A percentile compares a stretch with the other conserved stretches of the same genome.
phyloP scores from a whole-genome alignment of 2,888 invertebrate genomes.

The Epinotia ramella region DNA sequence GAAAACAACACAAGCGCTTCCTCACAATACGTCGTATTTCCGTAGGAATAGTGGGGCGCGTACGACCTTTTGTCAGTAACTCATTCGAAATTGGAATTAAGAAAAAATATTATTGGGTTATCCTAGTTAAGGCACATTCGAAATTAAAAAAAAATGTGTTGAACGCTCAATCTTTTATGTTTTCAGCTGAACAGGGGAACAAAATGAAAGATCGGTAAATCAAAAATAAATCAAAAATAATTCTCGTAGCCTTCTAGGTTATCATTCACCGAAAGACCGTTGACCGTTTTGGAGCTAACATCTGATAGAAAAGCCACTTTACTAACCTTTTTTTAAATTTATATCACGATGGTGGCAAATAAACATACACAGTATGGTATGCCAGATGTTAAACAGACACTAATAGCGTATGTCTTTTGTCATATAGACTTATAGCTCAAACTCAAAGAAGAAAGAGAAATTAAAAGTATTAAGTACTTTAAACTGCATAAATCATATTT shows the following conservation, averaged over 20 bases:
- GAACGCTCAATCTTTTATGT: not conserved
- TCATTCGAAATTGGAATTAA: conserved; percentile 29
- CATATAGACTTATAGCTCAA: too few relatives aligned
- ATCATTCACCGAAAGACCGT: not conserved
- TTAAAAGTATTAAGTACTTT: too few relatives aligned
- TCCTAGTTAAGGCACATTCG: conserved; percentile 12
- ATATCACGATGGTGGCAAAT: too few relatives aligned
- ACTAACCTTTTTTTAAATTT: too few relatives aligned
- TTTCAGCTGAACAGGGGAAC: not conserved
- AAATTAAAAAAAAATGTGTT: not conserved
- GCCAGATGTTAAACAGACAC: too few relatives aligned
- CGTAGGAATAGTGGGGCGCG: conserved; percentile 22
- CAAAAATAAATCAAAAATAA: not conserved
- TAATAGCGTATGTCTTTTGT: too few relatives aligned
- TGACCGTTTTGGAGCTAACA: not conserved
- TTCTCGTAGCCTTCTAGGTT: not conserved
- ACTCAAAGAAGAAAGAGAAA: too few relatives aligned
- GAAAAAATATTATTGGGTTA: conserved; percentile 24
- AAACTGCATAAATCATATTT: not conserved
- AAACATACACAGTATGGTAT: too few relatives aligned
- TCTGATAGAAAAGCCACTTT: not conserved
- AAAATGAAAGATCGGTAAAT: not conserved
- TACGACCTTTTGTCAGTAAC: conserved; percentile 24
- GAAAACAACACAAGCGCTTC: conserved; percentile 31
- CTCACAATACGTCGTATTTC: not conserved